Base-by-base conservation (phyloP, 2,113 vertebrate genomes). In the Eolophus roseicapilla region DNA sequence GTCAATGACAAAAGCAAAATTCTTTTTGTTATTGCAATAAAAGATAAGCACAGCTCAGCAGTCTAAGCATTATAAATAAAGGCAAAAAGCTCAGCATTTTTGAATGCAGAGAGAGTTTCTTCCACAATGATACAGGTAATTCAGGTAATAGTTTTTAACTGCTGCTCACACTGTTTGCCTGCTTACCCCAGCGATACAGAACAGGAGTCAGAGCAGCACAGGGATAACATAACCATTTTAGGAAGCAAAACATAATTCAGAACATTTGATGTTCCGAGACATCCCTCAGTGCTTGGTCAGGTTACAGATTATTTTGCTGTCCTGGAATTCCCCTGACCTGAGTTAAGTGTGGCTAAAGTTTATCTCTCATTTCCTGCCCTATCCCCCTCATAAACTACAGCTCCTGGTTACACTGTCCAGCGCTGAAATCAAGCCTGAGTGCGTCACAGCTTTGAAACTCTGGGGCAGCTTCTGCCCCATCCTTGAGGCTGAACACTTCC, bases 291-390 rank as follows among this genome's bases (percentile, higher is more conserved):
- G 24, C 33, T 17, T 82, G 41, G 37, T 90, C 44, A 85, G 23
- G 75, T 95, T 94, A 95, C 52, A 91, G 49, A 92, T 95, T 93
- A 93, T 89, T 91, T 85, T 90, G 33, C 28, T 85, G 49, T 69
- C 52, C 47, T 49, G 55, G 59, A 92, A 71, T 82, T 93, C 92
- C 63, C 41, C 49, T 73, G 78, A 89, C 84, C 78, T 79, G 41
- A 75, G 62, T 76, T 87, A 95, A 94, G 17, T 59, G 52, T 95
- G 67, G 62, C 78, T 93, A 94, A 95, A 89, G 24, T 94, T 95
- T 82, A 90, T 73, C 91, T 90, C 84, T 85, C 44, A 69, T 91
- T 96, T 96, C 78, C 87, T 94, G 81, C 10, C 57, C 62, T 87
- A 39, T 52, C 31, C 16, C 20, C 13, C 20, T 89, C 78, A 82